Conservation (phyloP, 2,888 invertebrate species). For the Coremacera marginata region DNA sequence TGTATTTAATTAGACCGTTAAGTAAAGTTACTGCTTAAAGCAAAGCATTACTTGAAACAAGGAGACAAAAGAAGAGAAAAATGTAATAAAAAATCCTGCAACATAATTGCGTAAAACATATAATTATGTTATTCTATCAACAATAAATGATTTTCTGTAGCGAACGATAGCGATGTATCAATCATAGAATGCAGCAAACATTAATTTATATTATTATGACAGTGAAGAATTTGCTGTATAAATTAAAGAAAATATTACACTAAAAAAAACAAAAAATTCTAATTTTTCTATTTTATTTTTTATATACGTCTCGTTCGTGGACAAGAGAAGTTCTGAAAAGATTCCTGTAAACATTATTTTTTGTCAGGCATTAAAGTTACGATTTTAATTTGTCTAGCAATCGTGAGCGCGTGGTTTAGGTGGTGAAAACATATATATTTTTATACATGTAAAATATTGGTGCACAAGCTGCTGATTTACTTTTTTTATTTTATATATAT, state of each 20-base stretch:
- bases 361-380: no score
- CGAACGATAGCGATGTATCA: not conserved
- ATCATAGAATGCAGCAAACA: not conserved
- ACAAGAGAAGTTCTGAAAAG: no score
- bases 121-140: not conserved
- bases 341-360: no score
- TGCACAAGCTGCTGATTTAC: not conserved
- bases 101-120: not conserved
- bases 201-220: not conserved
- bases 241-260: no score
- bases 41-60: conserved; percentile 28
- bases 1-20: conserved; percentile 23
- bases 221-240: not conserved
- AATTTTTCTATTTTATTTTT: no score
- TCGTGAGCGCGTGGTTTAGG: not conserved
- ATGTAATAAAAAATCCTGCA: conserved; percentile 2
- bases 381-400: no score
- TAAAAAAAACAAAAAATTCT: no score
- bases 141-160: not conserved
- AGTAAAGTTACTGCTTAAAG: conserved; percentile 33
- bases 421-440: not conserved
- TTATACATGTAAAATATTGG: not conserved
- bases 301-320: no score
- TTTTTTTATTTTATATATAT: not conserved
- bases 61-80: not conserved